Base-by-base conservation (phyloP, 1,140 invertebrate species). In the Orchesella cincta region DNA sequence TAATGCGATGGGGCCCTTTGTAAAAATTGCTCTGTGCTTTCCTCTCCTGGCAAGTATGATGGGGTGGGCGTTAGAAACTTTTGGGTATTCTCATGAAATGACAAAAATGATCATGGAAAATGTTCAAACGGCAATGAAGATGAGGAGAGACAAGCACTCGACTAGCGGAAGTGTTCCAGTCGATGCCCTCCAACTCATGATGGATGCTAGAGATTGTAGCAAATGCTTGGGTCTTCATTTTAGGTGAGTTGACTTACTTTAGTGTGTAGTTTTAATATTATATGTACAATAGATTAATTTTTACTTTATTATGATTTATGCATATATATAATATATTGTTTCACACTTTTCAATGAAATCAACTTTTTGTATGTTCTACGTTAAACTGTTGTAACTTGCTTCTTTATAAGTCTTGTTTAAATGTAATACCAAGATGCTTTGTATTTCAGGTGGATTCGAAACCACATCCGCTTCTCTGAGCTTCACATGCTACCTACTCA, bases 361-460 rank as follows among this genome's bases (percentile, higher is more conserved):
- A n/a, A n/a, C n/a, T n/a, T n/a, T n/a, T n/a, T n/a, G n/a, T n/a
- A n/a, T n/a, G n/a, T n/a, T n/a, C n/a, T n/a, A n/a, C n/a, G n/a
- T n/a, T n/a, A n/a, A n/a, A n/a, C n/a, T n/a, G n/a, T n/a, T n/a
- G n/a, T n/a, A n/a, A n/a, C n/a, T n/a, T n/a, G n/a, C n/a, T n/a
- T n/a, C n/a, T n/a, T n/a, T n/a, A n/a, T n/a, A n/a, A n/a, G n/a
- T n/a, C n/a, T n/a, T n/a, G n/a, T n/a, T n/a, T n/a, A n/a, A n/a
- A n/a, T n/a, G n/a, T n/a, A n/a, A n/a, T n/a, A n/a, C n/a, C n/a
- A n/a, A n/a, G n/a, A n/a, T n/a, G n/a, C n/a, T n/a, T n/a, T n/a
- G n/a, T n/a, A n/a, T n/a, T n/a, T n/a, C n/a, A n/a, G 87, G 86
- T 8, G 87, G 87, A 18, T 87, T 84, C 76, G 85, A 86, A 78